Base-by-base conservation (phyloP, 1,140 invertebrate genomes). In the Drosophila arizonae region DNA sequence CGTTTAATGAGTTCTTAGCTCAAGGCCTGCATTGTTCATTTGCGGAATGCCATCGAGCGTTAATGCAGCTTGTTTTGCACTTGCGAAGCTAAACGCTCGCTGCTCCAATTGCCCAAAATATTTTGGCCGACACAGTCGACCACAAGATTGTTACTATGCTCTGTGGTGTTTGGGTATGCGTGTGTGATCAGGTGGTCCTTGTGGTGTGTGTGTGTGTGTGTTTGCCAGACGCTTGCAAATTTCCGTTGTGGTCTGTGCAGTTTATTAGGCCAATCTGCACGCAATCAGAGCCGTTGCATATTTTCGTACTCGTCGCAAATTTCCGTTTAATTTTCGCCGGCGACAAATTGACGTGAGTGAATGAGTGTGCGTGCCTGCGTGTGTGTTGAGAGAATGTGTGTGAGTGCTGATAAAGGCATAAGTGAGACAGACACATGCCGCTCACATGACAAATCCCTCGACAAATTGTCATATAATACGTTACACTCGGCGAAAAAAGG, bases 381-480 rank as follows among this genome's bases (percentile, higher is more conserved):
- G n/a, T 15, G 41, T 43, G 41, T 17, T 17, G 17, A 17, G 17
- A 17, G 17, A 17, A 17, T 17, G 17, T 43, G 41, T 43, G 41
- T 15, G 41, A 15, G 43, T 33, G 46, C 17, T 48, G 6, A 48
- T 55, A 45, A 68, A 36, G 43, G 41, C 21, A 71, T 17, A 11
- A 41, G 51, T 26, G 41, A 46, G 36, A 57, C 28, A 17, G 41
- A 61, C 50, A 45, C 11, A 52, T 24, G 63, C 26, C 33, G 3
- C 30, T 33, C 46, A 46, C 30, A 28, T 70, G 43, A 41, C 54
- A 69, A 73, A 62, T 72, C 43, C 65, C 77, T 33, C 33, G 74
- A 84, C 80, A 88, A 89, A 84, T 84, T 73, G 77, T 75, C 80
- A 75, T 88, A 84, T 77, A 84, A 71, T 74, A 57, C 65, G 76